Evolutionary conservation across 1,140 invertebrate species (phyloP).

Genomic region (Cataglyphis hispanica): DNA sequence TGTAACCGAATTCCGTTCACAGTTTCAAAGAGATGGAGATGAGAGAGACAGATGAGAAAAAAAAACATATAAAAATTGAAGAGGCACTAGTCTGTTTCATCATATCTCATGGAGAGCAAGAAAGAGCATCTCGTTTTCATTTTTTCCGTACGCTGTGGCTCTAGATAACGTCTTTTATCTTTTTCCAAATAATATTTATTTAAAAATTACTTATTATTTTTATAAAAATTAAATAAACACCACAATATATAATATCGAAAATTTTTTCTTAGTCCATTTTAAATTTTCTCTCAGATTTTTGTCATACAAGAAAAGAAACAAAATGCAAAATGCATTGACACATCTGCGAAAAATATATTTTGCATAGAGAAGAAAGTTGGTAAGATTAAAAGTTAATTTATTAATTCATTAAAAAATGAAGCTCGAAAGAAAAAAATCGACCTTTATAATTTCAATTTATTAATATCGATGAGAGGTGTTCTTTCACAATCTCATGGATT

Average conservation of each 20-base stretch:
- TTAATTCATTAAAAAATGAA: not conserved
- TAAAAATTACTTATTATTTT: not conserved
- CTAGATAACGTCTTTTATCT: not conserved
- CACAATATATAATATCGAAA: not conserved
- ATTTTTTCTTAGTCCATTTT: not conserved
- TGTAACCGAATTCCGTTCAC: constrained; percentile 35
- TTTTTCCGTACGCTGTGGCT: not conserved
- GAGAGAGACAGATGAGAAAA: not conserved
- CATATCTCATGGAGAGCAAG: constrained; percentile 15
- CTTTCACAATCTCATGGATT: constrained; percentile 20
- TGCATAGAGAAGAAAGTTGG: too few species aligned
- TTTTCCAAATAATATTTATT: not conserved
- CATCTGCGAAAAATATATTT: not conserved
- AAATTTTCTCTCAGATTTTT: not conserved
- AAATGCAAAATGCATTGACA: not conserved
- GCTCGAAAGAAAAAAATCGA: not conserved
- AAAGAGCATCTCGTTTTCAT: constrained; percentile 26
- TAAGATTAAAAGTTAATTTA: too few species aligned
- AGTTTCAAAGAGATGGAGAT: constrained; percentile 10
- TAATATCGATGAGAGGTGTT: constrained; percentile 7
- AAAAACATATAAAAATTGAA: not conserved
- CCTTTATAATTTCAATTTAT: constrained; percentile 12
- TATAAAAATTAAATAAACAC: not conserved
- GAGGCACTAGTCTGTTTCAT: constrained; percentile 46
- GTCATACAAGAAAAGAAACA: not conserved